These are phyloP conservation scores for fruit fly (Drosophila melanogaster) DNA, from an alignment of 1,140 invertebrate species.

Conservation along the genomic window DNA sequence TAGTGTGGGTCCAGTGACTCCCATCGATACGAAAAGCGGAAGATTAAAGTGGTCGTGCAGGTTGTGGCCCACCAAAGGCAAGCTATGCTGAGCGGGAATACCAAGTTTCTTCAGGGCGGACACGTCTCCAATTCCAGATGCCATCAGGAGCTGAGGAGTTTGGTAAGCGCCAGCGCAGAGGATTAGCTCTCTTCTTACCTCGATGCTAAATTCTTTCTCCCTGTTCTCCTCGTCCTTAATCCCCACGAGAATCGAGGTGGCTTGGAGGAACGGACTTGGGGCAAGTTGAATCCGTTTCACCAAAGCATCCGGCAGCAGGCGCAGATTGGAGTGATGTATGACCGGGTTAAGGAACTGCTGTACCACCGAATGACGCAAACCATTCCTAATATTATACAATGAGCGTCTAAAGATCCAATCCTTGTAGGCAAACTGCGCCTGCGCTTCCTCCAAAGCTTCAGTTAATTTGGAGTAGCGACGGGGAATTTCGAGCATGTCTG, in stretches of 20 bases:
- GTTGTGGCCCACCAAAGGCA: constrained; percentile 87
- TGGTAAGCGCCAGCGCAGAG: constrained; percentile 89
- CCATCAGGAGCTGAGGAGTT: constrained; percentile 89
- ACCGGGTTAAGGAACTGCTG: constrained; percentile 89
- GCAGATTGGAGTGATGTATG: constrained; percentile 88
- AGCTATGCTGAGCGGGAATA: constrained; percentile 85
- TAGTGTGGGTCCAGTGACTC: constrained; percentile 87
- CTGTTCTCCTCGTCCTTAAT: constrained; percentile 69
- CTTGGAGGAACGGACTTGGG: constrained; percentile 8
- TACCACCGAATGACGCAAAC: constrained; percentile 88
- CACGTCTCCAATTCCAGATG: constrained; percentile 88
- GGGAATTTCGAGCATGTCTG: constrained; percentile 57
- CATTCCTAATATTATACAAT: constrained; percentile 87
- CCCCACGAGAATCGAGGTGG: constrained; percentile 62
- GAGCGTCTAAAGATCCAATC: constrained; percentile 85
- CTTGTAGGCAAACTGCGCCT: constrained; percentile 84
- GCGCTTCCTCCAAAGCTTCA: constrained; percentile 84
- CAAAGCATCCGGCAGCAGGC: constrained; percentile 88
- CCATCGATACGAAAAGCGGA: constrained; percentile 88
- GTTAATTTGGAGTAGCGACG: constrained; percentile 84
- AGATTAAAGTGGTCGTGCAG: constrained; percentile 90
- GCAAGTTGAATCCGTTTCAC: constrained; percentile 85
- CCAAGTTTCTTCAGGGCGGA: constrained; percentile 85
- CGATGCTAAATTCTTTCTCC: constrained; percentile 84
- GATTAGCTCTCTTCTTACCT: constrained; percentile 88